Evolutionary conservation across 2,888 invertebrate species (phyloP), one percentile per base, ranked within the genome.

Genomic region (Seira sanloemensis): DNA sequence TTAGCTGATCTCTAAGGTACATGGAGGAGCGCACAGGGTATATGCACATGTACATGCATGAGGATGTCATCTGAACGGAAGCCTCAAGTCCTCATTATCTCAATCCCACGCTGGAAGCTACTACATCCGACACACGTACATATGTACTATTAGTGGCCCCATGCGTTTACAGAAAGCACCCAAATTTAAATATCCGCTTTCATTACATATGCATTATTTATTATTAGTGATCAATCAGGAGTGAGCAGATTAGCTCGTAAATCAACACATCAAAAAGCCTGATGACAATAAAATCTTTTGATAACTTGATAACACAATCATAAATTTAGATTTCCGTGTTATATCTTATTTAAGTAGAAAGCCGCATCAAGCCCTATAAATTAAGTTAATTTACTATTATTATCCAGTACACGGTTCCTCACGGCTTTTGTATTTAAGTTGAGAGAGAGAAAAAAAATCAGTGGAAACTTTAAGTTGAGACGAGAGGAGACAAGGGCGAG

Each of bases 281-380:
- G 37, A 69, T 69, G 69, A 69, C 69, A 69, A 69, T 69, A 69
- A 69, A 69, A 69, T 69, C 27, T 69, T 26, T 69, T 69, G 27
- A 37, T 67, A 67, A 67, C 62, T 62, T 62, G 62, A 62, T 62
- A 62, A 62, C 21, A 62, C 2, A 67, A 26, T 67, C 24, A 67
- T 67, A 24, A 26, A 67, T 67, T 24, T 26, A 25, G 9, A 27
- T 27, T 69, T 69, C 69, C 69, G 69, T 37, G 27, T 69, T 69
- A 27, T 37, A 23, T 23, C n/a, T 62, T 9, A 62, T 62, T 23
- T 23, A 19, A 21, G 62, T 21, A 62, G 21, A 62, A 62, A 62
- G 21, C 62, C 12, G 19, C 4, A 62, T n/a, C 5, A 62, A 62
- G 21, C 62, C 7, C 21, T 16, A 21, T 62, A 62, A 62, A 62